phyloP scores from a whole-genome alignment of 1,140 invertebrate species.

The Melitaea cinxia region DNA sequence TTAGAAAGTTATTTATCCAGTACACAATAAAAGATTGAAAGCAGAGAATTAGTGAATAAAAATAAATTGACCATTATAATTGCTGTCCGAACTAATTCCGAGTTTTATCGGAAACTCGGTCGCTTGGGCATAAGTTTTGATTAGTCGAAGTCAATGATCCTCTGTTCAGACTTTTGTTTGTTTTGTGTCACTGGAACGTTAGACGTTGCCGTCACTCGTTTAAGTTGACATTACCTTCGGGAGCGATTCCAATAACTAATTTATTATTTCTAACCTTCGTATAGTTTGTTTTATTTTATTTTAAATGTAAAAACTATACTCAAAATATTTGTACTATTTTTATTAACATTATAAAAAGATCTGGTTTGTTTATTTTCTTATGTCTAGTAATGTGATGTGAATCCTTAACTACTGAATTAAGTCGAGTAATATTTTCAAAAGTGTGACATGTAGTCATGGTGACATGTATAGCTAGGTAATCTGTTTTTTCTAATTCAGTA shows the following conservation, averaged over 20 bases:
- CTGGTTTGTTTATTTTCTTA: too few relatives aligned
- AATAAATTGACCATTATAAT: constrained; percentile 35
- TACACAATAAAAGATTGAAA: too few relatives aligned
- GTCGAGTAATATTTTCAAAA: too few relatives aligned
- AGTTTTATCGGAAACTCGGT: constrained; percentile 17
- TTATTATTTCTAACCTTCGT: background rate
- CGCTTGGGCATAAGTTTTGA: constrained; percentile 27
- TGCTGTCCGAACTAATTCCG: constrained; percentile 39
- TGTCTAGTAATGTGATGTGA: too few relatives aligned
- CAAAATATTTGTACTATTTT: too few relatives aligned
- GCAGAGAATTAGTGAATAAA: too few relatives aligned
- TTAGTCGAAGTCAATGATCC: constrained; percentile 11
- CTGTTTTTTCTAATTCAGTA: too few relatives aligned
- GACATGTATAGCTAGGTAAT: too few relatives aligned
- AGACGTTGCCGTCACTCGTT: background rate
- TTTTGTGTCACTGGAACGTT: background rate
- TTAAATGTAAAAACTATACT: background rate
- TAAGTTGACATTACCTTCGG: background rate
- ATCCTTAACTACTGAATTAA: too few relatives aligned
- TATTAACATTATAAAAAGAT: too few relatives aligned
- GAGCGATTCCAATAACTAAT: background rate
- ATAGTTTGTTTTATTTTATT: background rate
- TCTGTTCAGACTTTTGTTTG: constrained; percentile 6
- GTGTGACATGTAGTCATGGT: too few relatives aligned
- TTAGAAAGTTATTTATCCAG: too few relatives aligned